Evolutionary conservation across 2,888 invertebrate species (phyloP).

Genomic region (Phorcus lineatus): DNA sequence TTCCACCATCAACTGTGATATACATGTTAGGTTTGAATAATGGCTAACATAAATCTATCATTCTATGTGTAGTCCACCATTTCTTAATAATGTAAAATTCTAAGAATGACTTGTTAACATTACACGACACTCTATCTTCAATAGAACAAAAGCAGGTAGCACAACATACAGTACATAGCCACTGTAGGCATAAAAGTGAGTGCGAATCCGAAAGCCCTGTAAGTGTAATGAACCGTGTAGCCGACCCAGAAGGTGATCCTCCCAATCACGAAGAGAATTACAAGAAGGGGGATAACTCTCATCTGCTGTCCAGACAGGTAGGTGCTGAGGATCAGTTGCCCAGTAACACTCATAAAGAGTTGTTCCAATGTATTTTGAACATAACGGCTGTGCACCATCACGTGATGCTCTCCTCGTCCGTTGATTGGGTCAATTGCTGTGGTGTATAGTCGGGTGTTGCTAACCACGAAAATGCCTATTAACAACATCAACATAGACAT

Average conservation of each 20-base stretch:
- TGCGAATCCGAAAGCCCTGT: constrained; percentile 40
- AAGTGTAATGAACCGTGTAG: constrained; percentile 31
- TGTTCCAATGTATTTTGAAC: constrained; percentile 51
- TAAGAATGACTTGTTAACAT: too few species aligned
- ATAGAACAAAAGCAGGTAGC: background rate
- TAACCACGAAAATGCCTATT: constrained; percentile 34
- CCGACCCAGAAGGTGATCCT: constrained; percentile 46
- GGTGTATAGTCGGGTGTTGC: constrained; percentile 32
- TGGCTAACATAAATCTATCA: too few species aligned
- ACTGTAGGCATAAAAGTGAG: constrained; percentile 33
- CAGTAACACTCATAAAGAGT: constrained; percentile 39
- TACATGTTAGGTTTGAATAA: too few species aligned
- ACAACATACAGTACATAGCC: constrained; percentile 9
- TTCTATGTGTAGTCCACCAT: too few species aligned
- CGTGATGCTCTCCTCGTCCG: constrained; percentile 39
- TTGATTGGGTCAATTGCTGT: constrained; percentile 47
- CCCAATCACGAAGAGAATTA: constrained; percentile 42
- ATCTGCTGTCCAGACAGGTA: constrained; percentile 37
- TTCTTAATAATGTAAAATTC: too few species aligned
- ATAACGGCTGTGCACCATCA: constrained; percentile 33
- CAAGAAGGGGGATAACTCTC: constrained; percentile 45
- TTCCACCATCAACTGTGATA: too few species aligned
- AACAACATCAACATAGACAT: constrained; percentile 37
- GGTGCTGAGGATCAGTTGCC: constrained; percentile 44
- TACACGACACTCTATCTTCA: too few species aligned